These are phyloP conservation scores for Pelobates cultripes DNA, from an alignment of 2,797 vertebrate species.

Conservation along the genomic window DNA sequence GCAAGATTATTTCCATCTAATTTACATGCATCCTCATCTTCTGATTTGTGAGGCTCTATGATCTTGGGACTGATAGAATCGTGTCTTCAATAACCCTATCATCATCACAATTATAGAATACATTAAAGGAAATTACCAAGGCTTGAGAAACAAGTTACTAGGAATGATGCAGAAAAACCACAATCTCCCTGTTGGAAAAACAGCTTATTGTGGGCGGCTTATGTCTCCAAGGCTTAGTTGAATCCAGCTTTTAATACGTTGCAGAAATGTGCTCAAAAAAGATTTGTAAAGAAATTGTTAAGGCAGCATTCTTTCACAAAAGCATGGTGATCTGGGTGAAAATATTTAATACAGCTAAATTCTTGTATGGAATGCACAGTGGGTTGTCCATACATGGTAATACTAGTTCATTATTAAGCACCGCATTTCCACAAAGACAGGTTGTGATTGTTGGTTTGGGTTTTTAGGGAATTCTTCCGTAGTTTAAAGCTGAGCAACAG, in stretches of 20 bases:
- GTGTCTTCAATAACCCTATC: conserved; percentile 15
- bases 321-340: background rate
- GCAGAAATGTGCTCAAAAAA: conserved; percentile 23
- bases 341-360: background rate
- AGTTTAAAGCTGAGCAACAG: no score
- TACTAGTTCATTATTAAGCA: background rate
- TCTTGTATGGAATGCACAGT: background rate
- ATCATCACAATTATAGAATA: conserved; percentile 9
- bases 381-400: background rate
- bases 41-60: background rate
- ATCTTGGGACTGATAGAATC: background rate
- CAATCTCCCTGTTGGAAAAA: conserved; percentile 9
- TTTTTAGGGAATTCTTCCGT: no score
- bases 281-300: conserved; percentile 39
- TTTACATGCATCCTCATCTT: background rate
- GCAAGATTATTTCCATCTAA: background rate
- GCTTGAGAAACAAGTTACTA: conserved; percentile 26
- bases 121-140: conserved; percentile 27
- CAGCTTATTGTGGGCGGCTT: conserved; percentile 33
- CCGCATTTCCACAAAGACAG: no score
- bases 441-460: no score
- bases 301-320: conserved; percentile 13
- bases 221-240: conserved; percentile 11
- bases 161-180: conserved; percentile 16
- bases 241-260: conserved; percentile 25